Conservation (phyloP, 2,888 invertebrate species). For the Margaritifera margaritifera region DNA sequence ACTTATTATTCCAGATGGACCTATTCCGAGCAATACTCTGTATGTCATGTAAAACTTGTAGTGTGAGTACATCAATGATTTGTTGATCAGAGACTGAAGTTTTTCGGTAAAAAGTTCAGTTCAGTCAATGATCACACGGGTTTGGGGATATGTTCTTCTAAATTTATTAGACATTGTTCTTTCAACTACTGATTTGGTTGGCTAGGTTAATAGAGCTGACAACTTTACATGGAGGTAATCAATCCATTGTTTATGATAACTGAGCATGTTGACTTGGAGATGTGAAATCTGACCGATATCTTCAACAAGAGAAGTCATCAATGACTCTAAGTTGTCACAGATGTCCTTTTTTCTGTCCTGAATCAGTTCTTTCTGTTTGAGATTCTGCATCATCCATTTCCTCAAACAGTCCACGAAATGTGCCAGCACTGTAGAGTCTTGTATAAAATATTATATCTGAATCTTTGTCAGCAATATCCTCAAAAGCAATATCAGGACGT, state of each 20-base stretch:
- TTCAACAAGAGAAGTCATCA: conserved; percentile 27
- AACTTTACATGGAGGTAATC: no score
- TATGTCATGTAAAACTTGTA: conserved; percentile 34
- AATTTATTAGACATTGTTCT: conserved; percentile 28
- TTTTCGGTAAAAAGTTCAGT: no score
- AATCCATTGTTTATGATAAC: conserved; percentile 16
- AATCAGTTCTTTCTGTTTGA: not conserved
- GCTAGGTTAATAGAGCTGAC: no score
- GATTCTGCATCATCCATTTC: conserved; percentile 8
- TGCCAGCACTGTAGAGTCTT: no score
- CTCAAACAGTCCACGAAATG: conserved; percentile 26
- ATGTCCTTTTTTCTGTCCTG: conserved; percentile 10
- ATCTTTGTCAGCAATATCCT: no score
- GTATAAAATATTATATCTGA: no score
- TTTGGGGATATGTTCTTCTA: no score
- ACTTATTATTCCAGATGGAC: conserved; percentile 28
- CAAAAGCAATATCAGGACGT: no score
- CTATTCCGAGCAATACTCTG: conserved; percentile 29
- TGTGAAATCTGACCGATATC: conserved; percentile 23
- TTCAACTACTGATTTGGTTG: no score
- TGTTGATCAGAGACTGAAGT: no score
- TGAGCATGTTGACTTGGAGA: conserved; percentile 15
- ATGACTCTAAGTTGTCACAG: conserved; percentile 15
- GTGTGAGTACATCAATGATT: conserved; percentile 22
- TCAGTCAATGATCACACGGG: no score